phyloP scores from a whole-genome alignment of 2,113 vertebrate species.

The Ciconia boyciana region DNA sequence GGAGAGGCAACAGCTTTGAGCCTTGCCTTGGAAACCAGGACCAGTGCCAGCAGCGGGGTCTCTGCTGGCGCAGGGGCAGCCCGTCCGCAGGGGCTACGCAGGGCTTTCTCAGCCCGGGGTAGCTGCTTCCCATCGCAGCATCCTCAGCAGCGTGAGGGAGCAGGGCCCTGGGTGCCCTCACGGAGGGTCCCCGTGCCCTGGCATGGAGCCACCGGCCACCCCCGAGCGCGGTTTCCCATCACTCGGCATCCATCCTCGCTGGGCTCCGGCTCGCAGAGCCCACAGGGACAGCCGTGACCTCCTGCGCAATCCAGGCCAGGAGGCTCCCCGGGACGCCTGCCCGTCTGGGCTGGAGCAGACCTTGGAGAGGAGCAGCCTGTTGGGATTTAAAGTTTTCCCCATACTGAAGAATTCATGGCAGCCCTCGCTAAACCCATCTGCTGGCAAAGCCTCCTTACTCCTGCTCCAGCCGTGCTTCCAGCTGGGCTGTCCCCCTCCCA shows the following conservation, averaged over 20 bases:
- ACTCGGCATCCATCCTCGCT: rapidly evolving
- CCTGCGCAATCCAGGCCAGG: neutral
- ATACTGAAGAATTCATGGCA: neutral
- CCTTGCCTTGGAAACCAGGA: neutral
- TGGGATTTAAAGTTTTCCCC: neutral
- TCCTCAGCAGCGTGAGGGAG: rapidly evolving
- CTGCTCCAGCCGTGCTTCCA: neutral
- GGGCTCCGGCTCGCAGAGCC: neutral
- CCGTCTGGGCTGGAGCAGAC: neutral
- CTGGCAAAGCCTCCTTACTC: neutral
- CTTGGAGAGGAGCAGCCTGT: neutral
- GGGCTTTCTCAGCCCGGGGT: neutral
- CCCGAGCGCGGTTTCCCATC: rapidly evolving
- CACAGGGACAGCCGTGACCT: neutral
- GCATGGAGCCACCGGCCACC: rapidly evolving
- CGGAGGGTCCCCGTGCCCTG: rapidly evolving
- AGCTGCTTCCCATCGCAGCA: neutral
- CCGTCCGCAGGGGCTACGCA: neutral
- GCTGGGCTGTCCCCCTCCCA: neutral
- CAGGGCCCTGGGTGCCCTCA: neutral
- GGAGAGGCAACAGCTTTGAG: neutral
- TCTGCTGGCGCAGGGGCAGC: neutral
- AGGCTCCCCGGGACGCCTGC: neutral
- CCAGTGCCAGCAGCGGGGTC: neutral
- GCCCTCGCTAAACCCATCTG: neutral